Evolutionary conservation across 1,140 invertebrate species (phyloP), one percentile per base, ranked within the genome.

Genomic region (Aethina tumida): DNA sequence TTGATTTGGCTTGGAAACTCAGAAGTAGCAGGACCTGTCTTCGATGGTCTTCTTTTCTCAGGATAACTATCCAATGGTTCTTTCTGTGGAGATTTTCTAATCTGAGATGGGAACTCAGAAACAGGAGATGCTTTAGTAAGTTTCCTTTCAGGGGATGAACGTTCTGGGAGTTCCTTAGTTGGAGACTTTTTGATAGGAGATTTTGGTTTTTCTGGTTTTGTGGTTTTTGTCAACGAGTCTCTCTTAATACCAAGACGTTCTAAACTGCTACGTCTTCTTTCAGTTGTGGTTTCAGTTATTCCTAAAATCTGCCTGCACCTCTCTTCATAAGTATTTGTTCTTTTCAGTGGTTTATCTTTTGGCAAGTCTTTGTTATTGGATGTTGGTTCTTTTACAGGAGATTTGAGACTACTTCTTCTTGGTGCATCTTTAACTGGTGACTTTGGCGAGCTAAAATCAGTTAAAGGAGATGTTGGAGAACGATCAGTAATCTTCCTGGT

Each of bases 281-380:
- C 51, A 14, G 46, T 59, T 29, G 64, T 58, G 18, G 60, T 61
- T 40, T 66, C 59, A 25, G 63, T 64, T 59, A 77, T 74, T 4
- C 76, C 76, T 21, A 79, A 53, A 40, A 79, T 76, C 48, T 77
- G 70, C 17, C 70, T 61, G 47, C 75, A 77, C n/a, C 75, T 63
- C 58, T 78, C 75, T 60, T 78, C 76, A 35, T 77, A 79, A n/a
- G 76, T 78, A 56, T 79, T 75, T 22, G 72, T 70, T 49, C 75
- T 66, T 43, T 64, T 64, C 28, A 71, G 59, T 17, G 65, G 66
- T 35, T 45, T 50, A 8, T 50, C 40, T 39, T 38, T 38, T n/a
- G 45, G 39, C 18, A 15, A 35, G 16, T 50, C 45, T 26, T 25
- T 25, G 8, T 22, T 28, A 16, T 39, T 33, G 15, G 39, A 21